A percentile compares a stretch with the other conserved stretches of the same genome.
Conservation (phyloP, 2,113 vertebrate genomes). For the Chitala chitala region DNA sequence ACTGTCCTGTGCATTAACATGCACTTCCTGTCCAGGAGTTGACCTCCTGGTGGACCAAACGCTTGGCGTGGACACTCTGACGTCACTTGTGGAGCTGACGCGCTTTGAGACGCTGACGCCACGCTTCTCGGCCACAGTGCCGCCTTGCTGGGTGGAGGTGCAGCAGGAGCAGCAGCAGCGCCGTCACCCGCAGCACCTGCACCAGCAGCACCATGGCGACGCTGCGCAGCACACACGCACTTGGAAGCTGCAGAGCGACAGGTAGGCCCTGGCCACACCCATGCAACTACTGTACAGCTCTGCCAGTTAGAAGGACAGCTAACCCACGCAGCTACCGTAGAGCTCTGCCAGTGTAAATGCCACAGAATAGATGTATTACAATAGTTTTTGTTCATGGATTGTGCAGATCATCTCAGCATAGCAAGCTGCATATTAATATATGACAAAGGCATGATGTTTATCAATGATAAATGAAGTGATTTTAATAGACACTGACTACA, state of each 20-base stretch:
- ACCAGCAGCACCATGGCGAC: conserved; percentile 96
- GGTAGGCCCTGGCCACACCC: conserved; percentile 31
- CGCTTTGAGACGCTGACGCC: conserved; percentile 95
- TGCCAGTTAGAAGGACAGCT: not conserved
- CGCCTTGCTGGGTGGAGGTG: conserved; percentile 96
- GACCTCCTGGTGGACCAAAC: conserved; percentile 93
- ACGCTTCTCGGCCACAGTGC: conserved; percentile 94
- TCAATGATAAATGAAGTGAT: not conserved
- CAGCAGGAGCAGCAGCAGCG: conserved; percentile 97
- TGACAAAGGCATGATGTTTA: too few relatives aligned
- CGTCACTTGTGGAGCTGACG: conserved; percentile 89
- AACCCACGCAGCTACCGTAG: too few relatives aligned
- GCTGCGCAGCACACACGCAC: conserved; percentile 96
- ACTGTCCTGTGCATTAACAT: not conserved
- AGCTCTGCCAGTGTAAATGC: too few relatives aligned
- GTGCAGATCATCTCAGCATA: too few relatives aligned
- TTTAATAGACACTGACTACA: too few relatives aligned
- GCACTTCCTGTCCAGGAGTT: conserved; percentile 67
- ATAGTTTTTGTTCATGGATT: too few relatives aligned
- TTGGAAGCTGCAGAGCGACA: conserved; percentile 93
- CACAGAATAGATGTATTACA: too few relatives aligned
- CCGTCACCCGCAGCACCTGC: conserved; percentile 90
- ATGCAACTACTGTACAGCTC: too few relatives aligned
- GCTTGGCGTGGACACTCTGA: conserved; percentile 80
- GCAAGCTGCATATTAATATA: too few relatives aligned